Evolutionary conservation across 2,888 invertebrate genomes (phyloP).

Genomic region (Pollenia amentaria): DNA sequence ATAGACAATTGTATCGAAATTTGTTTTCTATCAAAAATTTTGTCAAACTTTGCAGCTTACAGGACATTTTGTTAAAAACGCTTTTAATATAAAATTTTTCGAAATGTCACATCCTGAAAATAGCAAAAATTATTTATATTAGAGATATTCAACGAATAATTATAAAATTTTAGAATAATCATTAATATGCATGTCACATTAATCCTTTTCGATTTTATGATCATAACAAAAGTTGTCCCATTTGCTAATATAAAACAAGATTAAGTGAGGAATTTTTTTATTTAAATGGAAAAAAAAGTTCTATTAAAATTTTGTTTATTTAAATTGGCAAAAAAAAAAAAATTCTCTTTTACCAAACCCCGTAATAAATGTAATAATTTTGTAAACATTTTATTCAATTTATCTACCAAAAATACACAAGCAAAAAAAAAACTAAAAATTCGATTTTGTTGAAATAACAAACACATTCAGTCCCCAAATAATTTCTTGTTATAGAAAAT

Average conservation of each 20-base stretch:
- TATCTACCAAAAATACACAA: constrained; percentile 20
- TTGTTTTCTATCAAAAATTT: no score
- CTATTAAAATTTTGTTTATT: no score
- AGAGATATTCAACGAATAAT: no score
- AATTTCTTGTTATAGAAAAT: neutral
- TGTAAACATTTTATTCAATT: constrained; percentile 60
- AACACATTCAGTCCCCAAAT: neutral
- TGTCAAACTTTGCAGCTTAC: no score
- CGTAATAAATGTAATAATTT: constrained; percentile 55
- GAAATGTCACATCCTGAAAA: no score
- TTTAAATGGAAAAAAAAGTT: neutral
- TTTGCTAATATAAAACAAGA: neutral
- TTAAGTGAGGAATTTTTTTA: no score
- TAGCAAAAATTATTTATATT: no score
- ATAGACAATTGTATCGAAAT: no score
- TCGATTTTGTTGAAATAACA: neutral
- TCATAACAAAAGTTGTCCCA: neutral
- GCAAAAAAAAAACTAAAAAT: neutral
- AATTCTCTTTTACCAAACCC: neutral
- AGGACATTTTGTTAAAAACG: no score
- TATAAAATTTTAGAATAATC: no score
- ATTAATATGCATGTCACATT: constrained; percentile 3
- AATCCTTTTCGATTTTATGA: neutral
- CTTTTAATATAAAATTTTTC: no score
- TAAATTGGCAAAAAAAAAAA: no score